Base-by-base conservation (phyloP, 2,888 invertebrate species). In the Notocelia uddmanniana region DNA sequence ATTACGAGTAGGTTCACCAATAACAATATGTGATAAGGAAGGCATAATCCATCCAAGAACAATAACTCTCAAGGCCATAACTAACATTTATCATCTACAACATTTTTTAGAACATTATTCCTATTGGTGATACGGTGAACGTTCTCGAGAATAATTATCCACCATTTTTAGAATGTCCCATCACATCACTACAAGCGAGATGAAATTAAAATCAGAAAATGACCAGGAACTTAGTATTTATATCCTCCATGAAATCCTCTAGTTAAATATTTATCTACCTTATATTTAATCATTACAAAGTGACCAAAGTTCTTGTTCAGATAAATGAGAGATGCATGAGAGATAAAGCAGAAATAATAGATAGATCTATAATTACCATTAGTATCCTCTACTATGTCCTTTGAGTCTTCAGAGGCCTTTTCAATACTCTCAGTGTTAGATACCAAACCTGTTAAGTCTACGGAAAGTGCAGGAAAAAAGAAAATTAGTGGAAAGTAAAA, bases 401-500 rank as follows among this genome's bases (percentile, higher is more conserved):
- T 78, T 9, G 76, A 76, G 18, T 79, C 77, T 41, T 83, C 83
- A 9, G 71, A 58, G 45, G 15, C 77, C 59, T 71, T 75, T 59
- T 80, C 81, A 74, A 69, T 69, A 78, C 79, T 80, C 74, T 79
- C 71, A 48, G 78, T 75, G 74, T 78, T 81, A 80, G 79, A 81
- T 64, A 85, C 66, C 74, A 80, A 78, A 74, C 82, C 82, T 79
- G 82, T 81, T 83, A 88, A 76, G 81, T 88, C 87, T 88, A 78
- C 54, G 76, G 78, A 78, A 74, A 73, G 73, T 71, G 76, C 67
- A 74, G 48, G 71, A 74, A 75, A 77, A 74, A 74, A 77, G 54
- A 58, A 72, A 59, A 70, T 73, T 66, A 59, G 66, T 71, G 63
- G 70, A 72, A 73, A 75, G 73, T 64, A 63, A 71, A 69, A 69